Conservation (phyloP, 1,140 invertebrate genomes). For the Drosophila asahinai region DNA sequence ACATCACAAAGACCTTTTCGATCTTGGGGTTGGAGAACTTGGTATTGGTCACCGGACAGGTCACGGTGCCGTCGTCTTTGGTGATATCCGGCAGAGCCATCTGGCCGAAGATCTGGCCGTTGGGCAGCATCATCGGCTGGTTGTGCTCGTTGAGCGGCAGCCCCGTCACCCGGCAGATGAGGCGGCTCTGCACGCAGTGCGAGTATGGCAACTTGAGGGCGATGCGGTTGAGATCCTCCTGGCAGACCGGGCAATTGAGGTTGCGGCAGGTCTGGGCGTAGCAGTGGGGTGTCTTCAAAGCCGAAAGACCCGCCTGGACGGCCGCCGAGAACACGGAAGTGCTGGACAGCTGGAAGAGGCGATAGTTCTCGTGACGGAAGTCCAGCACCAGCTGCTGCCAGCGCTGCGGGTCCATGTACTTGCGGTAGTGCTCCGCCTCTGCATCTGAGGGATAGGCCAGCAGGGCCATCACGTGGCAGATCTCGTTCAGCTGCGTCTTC, state of each 20-base stretch:
- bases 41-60: slow-evolving; percentile 96
- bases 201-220: slow-evolving; percentile 96
- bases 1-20: slow-evolving; percentile 98
- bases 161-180: slow-evolving; percentile 94
- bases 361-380: slow-evolving; percentile 97
- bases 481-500: slow-evolving; percentile 93
- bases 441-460: slow-evolving; percentile 95
- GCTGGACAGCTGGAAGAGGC: slow-evolving; percentile 95
- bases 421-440: slow-evolving; percentile 87
- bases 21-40: slow-evolving; percentile 94
- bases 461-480: slow-evolving; percentile 97
- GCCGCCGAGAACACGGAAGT: slow-evolving; percentile 96
- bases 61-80: slow-evolving; percentile 94
- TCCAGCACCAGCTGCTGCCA: slow-evolving; percentile 95
- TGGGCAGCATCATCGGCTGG: slow-evolving; percentile 98
- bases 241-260: slow-evolving; percentile 97
- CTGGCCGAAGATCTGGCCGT: slow-evolving; percentile 99
- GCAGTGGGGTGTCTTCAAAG: slow-evolving; percentile 97
- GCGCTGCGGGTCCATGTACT: slow-evolving; percentile 86
- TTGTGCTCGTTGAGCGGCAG: slow-evolving; percentile 98
- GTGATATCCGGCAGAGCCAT: slow-evolving; percentile 96
- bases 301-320: slow-evolving; percentile 94
- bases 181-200: slow-evolving; percentile 97
- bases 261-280: slow-evolving; percentile 89
- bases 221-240: slow-evolving; percentile 94